Percentiles rank a stretch among this genome's conserved stretches.
Evolutionary conservation across 2,113 vertebrate genomes (phyloP).

Genomic region (Equus quagga): DNA sequence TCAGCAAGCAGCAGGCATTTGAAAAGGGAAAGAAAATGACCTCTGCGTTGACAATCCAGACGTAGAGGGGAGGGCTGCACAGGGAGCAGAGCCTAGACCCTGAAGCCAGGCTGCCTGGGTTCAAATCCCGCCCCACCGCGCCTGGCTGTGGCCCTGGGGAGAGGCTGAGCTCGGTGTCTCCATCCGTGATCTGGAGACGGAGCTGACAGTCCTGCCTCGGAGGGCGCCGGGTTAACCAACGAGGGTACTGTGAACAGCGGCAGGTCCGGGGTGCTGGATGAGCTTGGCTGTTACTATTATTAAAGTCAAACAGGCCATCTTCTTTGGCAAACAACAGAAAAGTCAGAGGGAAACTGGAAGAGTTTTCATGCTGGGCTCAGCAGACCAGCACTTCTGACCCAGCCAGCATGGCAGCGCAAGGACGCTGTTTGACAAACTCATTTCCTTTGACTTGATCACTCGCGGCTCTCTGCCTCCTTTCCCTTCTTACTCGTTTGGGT

Average conservation of each 20-base stretch:
- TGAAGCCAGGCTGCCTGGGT: too few species aligned
- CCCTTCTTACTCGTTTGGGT: not conserved
- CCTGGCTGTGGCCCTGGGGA: not conserved
- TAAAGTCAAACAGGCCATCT: not conserved
- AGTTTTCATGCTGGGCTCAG: not conserved
- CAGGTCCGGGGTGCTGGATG: not conserved
- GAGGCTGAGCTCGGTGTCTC: not conserved
- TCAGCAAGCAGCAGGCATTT: not conserved
- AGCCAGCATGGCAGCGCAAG: not conserved
- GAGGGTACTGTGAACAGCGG: not conserved
- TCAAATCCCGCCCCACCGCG: not conserved
- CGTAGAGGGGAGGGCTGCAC: not conserved
- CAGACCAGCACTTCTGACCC: not conserved
- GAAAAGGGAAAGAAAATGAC: not conserved
- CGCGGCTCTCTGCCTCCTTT: too few species aligned
- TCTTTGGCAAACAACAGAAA: not conserved
- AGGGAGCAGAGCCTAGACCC: not conserved
- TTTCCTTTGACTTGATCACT: not conserved
- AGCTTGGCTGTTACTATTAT: too few species aligned
- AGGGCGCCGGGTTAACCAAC: fast-evolving
- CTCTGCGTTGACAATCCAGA: not conserved
- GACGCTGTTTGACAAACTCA: not conserved
- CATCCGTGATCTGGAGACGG: not conserved
- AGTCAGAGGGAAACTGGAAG: not conserved
- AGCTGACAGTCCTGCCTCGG: not conserved